These are phyloP conservation scores for Camelus bactrianus DNA, from an alignment of 2,113 vertebrate species.

Conservation along the genomic window DNA sequence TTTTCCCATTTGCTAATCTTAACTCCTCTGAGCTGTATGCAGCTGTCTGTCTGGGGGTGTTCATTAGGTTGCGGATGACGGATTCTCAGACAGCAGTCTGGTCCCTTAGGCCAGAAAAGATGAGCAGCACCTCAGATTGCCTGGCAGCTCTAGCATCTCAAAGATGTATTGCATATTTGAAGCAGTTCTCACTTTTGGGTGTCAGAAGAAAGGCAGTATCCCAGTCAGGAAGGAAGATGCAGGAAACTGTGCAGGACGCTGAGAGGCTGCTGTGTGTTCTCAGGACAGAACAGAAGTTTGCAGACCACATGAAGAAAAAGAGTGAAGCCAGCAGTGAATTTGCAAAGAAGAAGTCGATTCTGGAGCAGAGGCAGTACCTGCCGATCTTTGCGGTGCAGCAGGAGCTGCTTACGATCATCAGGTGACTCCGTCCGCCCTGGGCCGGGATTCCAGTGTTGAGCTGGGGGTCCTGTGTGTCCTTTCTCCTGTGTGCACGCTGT, in stretches of 20 bases:
- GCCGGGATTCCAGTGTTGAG: too few relatives aligned
- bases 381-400: constrained; percentile 98
- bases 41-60: background rate
- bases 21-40: background rate
- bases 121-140: background rate
- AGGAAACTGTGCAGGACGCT: background rate
- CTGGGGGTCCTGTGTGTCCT: background rate
- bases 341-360: constrained; percentile 95
- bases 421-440: constrained; percentile 83
- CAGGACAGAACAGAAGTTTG: constrained; percentile 98
- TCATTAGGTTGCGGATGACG: background rate
- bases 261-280: background rate
- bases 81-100: background rate
- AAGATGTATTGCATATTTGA: background rate
- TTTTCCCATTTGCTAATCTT: background rate
- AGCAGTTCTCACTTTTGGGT: background rate
- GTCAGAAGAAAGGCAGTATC: background rate
- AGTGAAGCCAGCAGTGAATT: constrained; percentile 97
- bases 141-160: background rate
- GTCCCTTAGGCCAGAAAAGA: background rate
- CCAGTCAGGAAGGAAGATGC: background rate
- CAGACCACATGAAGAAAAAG: constrained; percentile 98
- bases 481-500: background rate
- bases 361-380: constrained; percentile 98
- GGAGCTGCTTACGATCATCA: constrained; percentile 97